Evolutionary conservation across 2,888 invertebrate species (phyloP).

Genomic region (Yponomeuta cagnagella): DNA sequence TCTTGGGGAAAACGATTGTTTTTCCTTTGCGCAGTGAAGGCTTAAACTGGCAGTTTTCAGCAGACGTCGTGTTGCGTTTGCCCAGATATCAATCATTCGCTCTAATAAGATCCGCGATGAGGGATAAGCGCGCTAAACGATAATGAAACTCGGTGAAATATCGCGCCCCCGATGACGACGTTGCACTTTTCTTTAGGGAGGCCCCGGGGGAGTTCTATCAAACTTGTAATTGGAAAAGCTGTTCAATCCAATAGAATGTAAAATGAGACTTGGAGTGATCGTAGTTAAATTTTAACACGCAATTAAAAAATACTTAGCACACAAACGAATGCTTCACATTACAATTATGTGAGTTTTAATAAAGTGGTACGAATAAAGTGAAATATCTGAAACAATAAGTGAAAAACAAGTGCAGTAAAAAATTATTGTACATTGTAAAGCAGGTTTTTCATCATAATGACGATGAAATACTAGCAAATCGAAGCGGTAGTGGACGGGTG

Average conservation of each 20-base stretch:
- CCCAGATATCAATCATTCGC: constrained; percentile 45
- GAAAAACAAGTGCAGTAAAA: too few relatives aligned
- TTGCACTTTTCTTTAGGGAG: constrained; percentile 11
- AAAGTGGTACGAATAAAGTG: too few relatives aligned
- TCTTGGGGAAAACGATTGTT: constrained; percentile 11
- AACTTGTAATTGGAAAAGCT: background rate
- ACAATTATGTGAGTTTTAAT: too few relatives aligned
- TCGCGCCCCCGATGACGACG: background rate
- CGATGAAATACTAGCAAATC: too few relatives aligned
- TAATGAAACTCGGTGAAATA: constrained; percentile 24
- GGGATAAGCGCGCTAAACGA: constrained; percentile 39
- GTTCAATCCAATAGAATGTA: background rate
- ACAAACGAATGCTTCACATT: background rate
- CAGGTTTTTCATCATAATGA: too few relatives aligned
- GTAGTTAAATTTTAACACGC: background rate
- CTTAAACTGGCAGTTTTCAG: background rate
- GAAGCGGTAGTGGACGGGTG: too few relatives aligned
- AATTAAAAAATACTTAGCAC: background rate
- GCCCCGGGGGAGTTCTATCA: background rate
- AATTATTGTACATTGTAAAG: too few relatives aligned
- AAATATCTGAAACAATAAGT: too few relatives aligned
- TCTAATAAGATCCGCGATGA: constrained; percentile 27
- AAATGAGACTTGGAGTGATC: background rate
- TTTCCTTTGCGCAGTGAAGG: background rate
- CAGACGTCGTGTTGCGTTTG: background rate